Base-by-base conservation (phyloP, 2,888 invertebrate species). In the Julus scandinavius region DNA sequence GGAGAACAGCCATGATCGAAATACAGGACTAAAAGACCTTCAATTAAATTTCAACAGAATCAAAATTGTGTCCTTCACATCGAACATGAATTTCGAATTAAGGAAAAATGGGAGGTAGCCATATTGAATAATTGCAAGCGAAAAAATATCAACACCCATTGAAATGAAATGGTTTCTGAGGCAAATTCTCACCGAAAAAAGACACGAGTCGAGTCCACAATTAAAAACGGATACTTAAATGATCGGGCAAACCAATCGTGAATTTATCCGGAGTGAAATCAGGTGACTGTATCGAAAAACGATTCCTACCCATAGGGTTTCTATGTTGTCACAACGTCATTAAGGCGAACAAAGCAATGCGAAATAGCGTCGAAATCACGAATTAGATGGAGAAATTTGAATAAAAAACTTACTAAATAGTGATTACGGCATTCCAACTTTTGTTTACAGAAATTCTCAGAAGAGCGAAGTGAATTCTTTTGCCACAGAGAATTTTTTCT, bases 361-460 rank as follows among this genome's bases (percentile, higher is more conserved):
- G 85, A 49, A 49, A 41, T 7, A 11, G 9, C 49, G 41, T n/a
- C 85, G 7, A 85, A 85, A 41, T 85, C n/a, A 40, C 20, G n/a
- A 49, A 85, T 85, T 85, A 40, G 1, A 85, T 85, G 49, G 17
- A 41, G 40, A 20, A 41, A 85, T 86, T 54, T 20, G 13, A 38
- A 38, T 38, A 4, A 29, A 15, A 54, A 87, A 87, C 87, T 87
- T 87, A 87, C 87, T 87, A 87, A 58, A 58, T 58, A 54, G 38
- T 17, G 58, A 87, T 87, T 87, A 87, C 87, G 87, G 58, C 87
- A 87, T 87, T 87, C 87, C 58, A 58, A 17, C 87, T 87, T 87
- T 87, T 13, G 40, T 58, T 58, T 49, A 87, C 15, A 58, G 54
- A 17, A 87, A 40, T 58, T 87, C 38, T 87, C 20, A 58, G 58